These are phyloP conservation scores for Poliocrania exsul DNA, from an alignment of 2,797 vertebrate species.

Conservation along the genomic window DNA sequence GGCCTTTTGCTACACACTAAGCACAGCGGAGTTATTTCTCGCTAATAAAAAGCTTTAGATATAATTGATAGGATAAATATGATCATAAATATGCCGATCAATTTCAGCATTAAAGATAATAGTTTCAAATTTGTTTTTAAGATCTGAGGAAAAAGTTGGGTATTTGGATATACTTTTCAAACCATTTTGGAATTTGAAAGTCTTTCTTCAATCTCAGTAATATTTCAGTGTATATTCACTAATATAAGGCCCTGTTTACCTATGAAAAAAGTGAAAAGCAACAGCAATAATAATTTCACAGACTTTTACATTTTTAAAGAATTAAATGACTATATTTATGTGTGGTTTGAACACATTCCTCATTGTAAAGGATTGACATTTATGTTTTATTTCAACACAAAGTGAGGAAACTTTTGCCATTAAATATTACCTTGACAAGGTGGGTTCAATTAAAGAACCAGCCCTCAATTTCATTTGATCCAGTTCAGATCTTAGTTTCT, in stretches of 20 bases:
- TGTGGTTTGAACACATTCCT: not conserved
- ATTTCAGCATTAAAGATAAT: not conserved
- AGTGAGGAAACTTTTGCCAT: not conserved
- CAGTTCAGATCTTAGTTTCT: constrained; percentile 92
- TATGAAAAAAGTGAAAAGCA: not conserved
- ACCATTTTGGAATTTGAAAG: not conserved
- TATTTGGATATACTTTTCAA: not conserved
- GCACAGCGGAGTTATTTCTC: not conserved
- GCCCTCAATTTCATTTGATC: constrained; percentile 92
- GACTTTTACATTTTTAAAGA: not conserved
- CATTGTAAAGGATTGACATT: not conserved
- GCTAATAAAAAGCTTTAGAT: not conserved
- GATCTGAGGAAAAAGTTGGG: not conserved
- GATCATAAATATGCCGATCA: not conserved
- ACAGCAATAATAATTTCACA: not conserved
- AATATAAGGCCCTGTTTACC: not conserved
- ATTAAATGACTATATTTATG: not conserved
- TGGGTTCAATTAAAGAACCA: constrained; percentile 94
- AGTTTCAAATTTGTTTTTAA: not conserved
- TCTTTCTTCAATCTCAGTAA: not conserved
- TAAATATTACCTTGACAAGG: constrained; percentile 87
- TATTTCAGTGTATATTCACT: not conserved
- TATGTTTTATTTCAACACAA: not conserved
- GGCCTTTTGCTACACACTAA: not conserved
- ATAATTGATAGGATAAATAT: not conserved